Conservation (phyloP, 2,113 vertebrate genomes). For the Xenus cinereus region DNA sequence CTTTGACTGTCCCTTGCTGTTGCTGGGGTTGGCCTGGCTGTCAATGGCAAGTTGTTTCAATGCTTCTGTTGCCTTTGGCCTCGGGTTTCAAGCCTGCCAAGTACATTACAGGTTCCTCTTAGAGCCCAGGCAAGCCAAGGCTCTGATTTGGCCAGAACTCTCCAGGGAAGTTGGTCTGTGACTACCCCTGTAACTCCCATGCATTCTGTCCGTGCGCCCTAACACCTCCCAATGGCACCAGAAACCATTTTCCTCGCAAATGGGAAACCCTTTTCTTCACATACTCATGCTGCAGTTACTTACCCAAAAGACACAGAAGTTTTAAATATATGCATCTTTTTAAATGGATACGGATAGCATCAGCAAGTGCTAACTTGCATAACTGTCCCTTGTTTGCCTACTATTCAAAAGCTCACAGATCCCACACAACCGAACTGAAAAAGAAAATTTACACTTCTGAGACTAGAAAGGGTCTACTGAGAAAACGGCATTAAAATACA, state of each 20-base stretch:
- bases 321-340: not conserved
- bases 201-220: rapidly evolving
- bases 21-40: not conserved
- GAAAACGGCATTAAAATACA: not conserved
- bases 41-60: not conserved
- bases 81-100: not conserved
- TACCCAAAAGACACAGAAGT: not conserved
- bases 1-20: not conserved
- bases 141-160: not conserved
- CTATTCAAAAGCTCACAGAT: not conserved
- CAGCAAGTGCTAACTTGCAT: not conserved
- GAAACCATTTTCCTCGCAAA: not conserved
- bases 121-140: not conserved
- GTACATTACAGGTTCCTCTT: not conserved
- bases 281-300: not conserved
- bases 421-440: not conserved
- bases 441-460: not conserved
- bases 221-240: not conserved
- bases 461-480: not conserved
- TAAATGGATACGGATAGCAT: not conserved
- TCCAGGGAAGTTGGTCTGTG: not conserved
- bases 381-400: not conserved
- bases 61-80: not conserved
- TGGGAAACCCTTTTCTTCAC: not conserved
- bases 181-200: not conserved